Evolutionary conservation across 2,888 invertebrate species (phyloP).

Genomic region (Metellina segmentata): DNA sequence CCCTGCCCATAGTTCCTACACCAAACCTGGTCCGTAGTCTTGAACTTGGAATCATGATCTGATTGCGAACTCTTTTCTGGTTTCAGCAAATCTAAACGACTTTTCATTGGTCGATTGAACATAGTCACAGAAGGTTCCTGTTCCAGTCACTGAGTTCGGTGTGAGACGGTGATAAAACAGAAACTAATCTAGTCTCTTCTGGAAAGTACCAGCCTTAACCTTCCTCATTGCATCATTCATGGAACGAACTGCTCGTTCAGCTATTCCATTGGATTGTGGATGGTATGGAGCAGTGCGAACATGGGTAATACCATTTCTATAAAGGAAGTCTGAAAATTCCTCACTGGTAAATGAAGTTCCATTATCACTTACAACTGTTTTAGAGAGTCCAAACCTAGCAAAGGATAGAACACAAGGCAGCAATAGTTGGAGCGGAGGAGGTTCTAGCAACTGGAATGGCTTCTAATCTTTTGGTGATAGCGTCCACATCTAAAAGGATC

Average conservation of each 20-base stretch:
- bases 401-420: conserved; percentile 77
- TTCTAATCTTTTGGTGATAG: conserved; percentile 81
- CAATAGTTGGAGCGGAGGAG: conserved; percentile 76
- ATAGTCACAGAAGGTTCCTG: conserved; percentile 1
- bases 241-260: conserved; percentile 5
- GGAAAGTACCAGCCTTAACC: not conserved
- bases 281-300: conserved; percentile 3
- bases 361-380: conserved; percentile 25
- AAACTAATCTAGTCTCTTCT: conserved; percentile 16
- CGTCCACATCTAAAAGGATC: conserved; percentile 80
- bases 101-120: conserved; percentile 3
- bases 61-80: too few relatives aligned
- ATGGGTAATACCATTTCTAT: not conserved
- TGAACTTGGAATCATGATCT: too few relatives aligned
- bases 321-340: not conserved
- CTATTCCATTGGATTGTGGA: too few relatives aligned
- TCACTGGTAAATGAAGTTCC: not conserved
- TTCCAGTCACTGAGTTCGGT: not conserved
- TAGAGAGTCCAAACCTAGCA: conserved; percentile 78
- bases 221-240: not conserved
- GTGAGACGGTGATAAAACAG: conserved; percentile 5
- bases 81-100: conserved; percentile 24
- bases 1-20: too few relatives aligned
- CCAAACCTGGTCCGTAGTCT: too few relatives aligned
- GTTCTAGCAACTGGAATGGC: too few relatives aligned